Base-by-base conservation (phyloP, 2,113 vertebrate species). In the Callaeas wilsoni region DNA sequence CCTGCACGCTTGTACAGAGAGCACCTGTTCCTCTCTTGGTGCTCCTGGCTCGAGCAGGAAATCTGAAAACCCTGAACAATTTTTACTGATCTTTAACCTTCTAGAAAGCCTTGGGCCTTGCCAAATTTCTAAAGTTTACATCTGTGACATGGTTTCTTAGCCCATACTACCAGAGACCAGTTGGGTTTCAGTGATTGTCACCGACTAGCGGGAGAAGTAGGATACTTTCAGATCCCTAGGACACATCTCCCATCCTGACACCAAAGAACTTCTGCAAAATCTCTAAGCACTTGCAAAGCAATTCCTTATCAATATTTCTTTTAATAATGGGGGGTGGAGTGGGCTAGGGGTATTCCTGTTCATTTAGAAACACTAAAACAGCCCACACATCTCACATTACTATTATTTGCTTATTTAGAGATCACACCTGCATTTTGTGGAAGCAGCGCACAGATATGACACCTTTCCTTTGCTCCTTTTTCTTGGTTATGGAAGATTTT, bases 401-500 rank as follows among this genome's bases (percentile, higher is more conserved):
- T 44, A 20, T 41, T 55, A 33, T 12, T 59, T 44, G 44, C 13
- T 63, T 41, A 53, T 67, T 89, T 76, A 79, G n/a, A 83, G 27
- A 32, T 59, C 39, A 57, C 21, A 49, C 4, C 16, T 53, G n/a
- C 11, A 25, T 57, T 91, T 82, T 63, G 35, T 46, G 16, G 30
- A 50, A 86, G 39, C 22, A 37, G 13, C 0, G 0, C 35, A 67
- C 1, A 0, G 11, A 35, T 21, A 77, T 7, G 14, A 59, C 5
- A 33, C 26, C 5, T 56, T 68, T 46, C 33, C 20, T 59, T 84
- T 35, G 33, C 22, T 46, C 5, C 2, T 44, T 82, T 63, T 70
- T 37, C 29, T 67, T 65, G 41, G 19, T 41, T 42, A 46, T 46
- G 20, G 75, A 26, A 76, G 37, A 76, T 67, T 68, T 83, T 79